phyloP scores from a whole-genome alignment of 2,888 invertebrate species.

The Nemotelus pantherinus region DNA sequence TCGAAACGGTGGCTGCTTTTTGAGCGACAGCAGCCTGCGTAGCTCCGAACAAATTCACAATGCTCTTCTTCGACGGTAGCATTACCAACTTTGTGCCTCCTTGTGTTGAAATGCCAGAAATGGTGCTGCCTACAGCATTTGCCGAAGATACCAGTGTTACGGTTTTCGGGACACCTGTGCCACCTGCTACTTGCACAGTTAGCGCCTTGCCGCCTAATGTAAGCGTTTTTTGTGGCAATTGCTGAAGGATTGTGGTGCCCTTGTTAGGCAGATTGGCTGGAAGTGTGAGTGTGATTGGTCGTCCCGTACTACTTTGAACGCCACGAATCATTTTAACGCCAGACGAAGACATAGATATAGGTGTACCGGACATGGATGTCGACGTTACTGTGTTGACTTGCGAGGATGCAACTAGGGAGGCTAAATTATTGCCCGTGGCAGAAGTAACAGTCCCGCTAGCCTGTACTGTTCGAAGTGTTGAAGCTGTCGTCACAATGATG shows the following conservation, averaged over 20 bases:
- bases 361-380: conserved; percentile 68
- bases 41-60: conserved; percentile 67
- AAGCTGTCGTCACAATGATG: conserved; percentile 79
- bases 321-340: conserved; percentile 67
- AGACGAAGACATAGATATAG: conserved; percentile 63
- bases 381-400: conserved; percentile 60
- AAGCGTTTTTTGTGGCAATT: conserved; percentile 68
- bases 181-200: conserved; percentile 75
- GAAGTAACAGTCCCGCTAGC: conserved; percentile 70
- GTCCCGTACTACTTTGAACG: conserved; percentile 65
- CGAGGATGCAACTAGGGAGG: conserved; percentile 55
- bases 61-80: conserved; percentile 67
- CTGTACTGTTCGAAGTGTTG: conserved; percentile 72
- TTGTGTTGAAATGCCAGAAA: conserved; percentile 51
- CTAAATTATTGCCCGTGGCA: conserved; percentile 60
- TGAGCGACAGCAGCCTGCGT: conserved; percentile 44
- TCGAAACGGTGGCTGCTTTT: conserved; percentile 46
- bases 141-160: conserved; percentile 68
- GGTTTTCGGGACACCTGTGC: conserved; percentile 69
- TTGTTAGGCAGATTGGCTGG: conserved; percentile 61
- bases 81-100: conserved; percentile 67
- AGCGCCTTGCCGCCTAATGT: conserved; percentile 78
- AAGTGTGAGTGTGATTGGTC: conserved; percentile 76
- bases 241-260: conserved; percentile 55
- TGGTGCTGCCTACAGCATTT: conserved; percentile 53